Conservation (phyloP, 2,888 invertebrate genomes). For the Synanthedon tipuliformis region DNA sequence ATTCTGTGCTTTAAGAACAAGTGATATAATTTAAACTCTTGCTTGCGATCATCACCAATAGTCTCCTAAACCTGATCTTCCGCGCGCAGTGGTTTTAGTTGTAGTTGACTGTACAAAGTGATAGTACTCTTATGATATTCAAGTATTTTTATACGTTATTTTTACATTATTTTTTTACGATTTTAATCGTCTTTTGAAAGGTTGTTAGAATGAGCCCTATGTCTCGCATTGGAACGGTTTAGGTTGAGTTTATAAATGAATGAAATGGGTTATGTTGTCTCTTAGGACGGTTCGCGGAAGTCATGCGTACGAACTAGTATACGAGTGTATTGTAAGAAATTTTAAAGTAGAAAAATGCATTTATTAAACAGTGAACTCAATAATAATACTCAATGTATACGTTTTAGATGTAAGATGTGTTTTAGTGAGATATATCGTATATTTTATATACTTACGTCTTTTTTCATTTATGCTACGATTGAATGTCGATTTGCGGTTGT, state of each 20-base stretch:
- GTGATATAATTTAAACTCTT: background rate
- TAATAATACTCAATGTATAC: constrained; percentile 67
- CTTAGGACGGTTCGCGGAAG: constrained; percentile 29
- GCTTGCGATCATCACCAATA: constrained; percentile 5
- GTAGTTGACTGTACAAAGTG: constrained; percentile 67
- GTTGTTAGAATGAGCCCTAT: constrained; percentile 36
- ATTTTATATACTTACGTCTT: constrained; percentile 30
- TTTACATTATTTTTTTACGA: constrained; percentile 66
- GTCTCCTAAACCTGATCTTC: constrained; percentile 43
- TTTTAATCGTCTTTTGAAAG: constrained; percentile 56
- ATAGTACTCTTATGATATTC: constrained; percentile 66
- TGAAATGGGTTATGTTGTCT: constrained; percentile 40
- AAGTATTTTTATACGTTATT: constrained; percentile 69
- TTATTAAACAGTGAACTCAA: constrained; percentile 57
- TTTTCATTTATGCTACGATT: constrained; percentile 26
- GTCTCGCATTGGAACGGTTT: constrained; percentile 38
- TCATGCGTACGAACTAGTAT: constrained; percentile 58
- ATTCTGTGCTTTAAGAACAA: too few relatives aligned
- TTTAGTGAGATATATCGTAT: constrained; percentile 57
- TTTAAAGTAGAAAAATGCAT: constrained; percentile 51
- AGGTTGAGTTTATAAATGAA: constrained; percentile 33
- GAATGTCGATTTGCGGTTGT: constrained; percentile 6
- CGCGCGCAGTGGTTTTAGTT: constrained; percentile 44
- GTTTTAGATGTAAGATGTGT: constrained; percentile 54
- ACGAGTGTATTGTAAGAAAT: constrained; percentile 24